Evolutionary conservation across 2,888 invertebrate species (phyloP).

Genomic region (Archips xylosteana): DNA sequence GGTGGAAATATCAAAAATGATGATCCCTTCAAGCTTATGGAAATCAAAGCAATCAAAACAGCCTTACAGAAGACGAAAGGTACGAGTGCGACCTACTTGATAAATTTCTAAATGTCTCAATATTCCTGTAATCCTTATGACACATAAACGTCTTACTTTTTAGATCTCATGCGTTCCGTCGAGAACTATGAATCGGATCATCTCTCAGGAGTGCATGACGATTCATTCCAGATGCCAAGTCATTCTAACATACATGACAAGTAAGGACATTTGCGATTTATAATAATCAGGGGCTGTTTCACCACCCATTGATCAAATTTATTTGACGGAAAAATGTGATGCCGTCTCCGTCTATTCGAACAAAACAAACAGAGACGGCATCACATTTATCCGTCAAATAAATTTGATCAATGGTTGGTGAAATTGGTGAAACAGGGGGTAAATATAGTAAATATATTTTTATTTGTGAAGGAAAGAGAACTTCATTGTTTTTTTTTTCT

Average conservation of each 20-base stretch:
- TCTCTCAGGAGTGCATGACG: conserved; percentile 66
- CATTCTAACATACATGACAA: conserved; percentile 79
- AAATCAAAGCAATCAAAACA: conserved; percentile 80
- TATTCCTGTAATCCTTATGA: conserved; percentile 48
- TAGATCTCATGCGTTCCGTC: conserved; percentile 81
- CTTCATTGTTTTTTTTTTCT: no score
- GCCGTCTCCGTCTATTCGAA: no score
- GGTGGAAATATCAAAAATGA: conserved; percentile 75
- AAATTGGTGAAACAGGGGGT: no score
- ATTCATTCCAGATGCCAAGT: conserved; percentile 67
- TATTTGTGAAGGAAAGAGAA: no score
- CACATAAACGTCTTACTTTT: conserved; percentile 41
- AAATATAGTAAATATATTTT: no score
- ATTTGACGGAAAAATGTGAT: no score
- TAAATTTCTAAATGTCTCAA: background rate
- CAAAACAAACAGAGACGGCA: no score
- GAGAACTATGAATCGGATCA: conserved; percentile 77
- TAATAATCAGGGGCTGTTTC: no score
- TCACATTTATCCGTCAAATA: no score
- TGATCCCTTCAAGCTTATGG: conserved; percentile 80
- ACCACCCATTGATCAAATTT: no score
- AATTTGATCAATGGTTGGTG: no score
- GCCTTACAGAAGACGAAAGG: conserved; percentile 82
- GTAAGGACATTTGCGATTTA: conserved; percentile 53
- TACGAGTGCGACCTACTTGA: conserved; percentile 41